A percentile compares a stretch with the other conserved stretches of the same genome.
Conservation (phyloP, 2,113 vertebrate genomes). For the Todiramphus chloris region DNA sequence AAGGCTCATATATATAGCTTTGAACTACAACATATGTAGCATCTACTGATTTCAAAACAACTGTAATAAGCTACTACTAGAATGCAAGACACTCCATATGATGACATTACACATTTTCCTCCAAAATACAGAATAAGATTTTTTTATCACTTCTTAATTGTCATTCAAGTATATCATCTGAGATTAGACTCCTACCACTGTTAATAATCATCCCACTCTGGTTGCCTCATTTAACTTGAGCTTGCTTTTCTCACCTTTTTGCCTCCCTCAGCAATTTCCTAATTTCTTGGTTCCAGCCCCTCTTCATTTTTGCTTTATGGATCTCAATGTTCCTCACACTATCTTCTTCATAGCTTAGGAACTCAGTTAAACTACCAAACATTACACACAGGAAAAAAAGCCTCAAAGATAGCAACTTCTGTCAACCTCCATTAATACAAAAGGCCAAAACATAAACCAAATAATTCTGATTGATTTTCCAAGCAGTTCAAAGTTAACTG, state of each 20-base stretch:
- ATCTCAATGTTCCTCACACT: not conserved
- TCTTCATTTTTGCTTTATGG: not conserved
- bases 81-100: not conserved
- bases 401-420: not conserved
- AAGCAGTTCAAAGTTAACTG: not conserved
- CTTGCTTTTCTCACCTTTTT: not conserved
- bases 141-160: not conserved
- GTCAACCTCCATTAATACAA: not conserved
- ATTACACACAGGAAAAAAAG: not conserved
- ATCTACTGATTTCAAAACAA: not conserved
- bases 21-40: not conserved
- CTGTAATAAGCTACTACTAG: not conserved
- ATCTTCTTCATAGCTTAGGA: not conserved
- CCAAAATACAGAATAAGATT: not conserved
- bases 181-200: not conserved
- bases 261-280: not conserved
- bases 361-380: not conserved
- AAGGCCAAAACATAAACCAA: not conserved
- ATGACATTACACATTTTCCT: not conserved
- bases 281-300: not conserved
- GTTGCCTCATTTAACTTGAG: not conserved
- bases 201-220: not conserved
- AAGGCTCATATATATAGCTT: not conserved
- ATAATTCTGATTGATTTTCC: not conserved
- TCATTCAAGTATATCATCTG: not conserved